A percentile compares a stretch with the other conserved stretches of the same genome.
These are phyloP conservation scores for Nemotelus pantherinus DNA, from an alignment of 2,888 invertebrate genomes.

Conservation along the genomic window DNA sequence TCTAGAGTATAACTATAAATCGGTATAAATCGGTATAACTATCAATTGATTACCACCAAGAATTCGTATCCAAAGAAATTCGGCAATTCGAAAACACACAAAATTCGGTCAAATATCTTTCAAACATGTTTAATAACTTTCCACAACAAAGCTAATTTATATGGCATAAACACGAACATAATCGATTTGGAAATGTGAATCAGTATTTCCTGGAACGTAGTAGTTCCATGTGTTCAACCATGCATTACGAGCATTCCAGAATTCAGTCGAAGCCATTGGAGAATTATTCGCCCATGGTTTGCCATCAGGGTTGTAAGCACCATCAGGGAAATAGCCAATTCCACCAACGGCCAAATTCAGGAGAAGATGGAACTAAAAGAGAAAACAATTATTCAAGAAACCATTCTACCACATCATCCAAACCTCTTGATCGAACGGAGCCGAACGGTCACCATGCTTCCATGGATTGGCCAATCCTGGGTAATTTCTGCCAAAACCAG, in stretches of 20 bases:
- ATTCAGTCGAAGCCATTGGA: constrained; percentile 68
- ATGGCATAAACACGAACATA: constrained; percentile 74
- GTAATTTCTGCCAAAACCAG: constrained; percentile 59
- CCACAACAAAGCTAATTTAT: constrained; percentile 56
- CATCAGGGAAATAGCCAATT: constrained; percentile 73
- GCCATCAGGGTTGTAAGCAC: constrained; percentile 66
- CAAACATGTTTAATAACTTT: too few species aligned
- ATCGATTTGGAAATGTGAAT: constrained; percentile 73
- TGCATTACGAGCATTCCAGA: constrained; percentile 69
- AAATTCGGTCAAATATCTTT: too few species aligned
- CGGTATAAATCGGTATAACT: too few species aligned
- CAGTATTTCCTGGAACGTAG: constrained; percentile 64
- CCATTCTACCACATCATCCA: not conserved
- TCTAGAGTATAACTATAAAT: too few species aligned
- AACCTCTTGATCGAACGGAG: constrained; percentile 75
- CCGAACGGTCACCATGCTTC: constrained; percentile 67
- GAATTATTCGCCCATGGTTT: constrained; percentile 68
- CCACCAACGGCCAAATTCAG: constrained; percentile 77
- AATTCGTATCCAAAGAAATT: too few species aligned
- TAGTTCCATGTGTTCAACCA: constrained; percentile 73
- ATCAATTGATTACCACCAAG: too few species aligned
- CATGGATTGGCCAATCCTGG: constrained; percentile 47
- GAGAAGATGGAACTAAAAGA: constrained; percentile 69
- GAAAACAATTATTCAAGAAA: not conserved
- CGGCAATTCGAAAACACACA: too few species aligned